Evolutionary conservation across 2,797 vertebrate species (phyloP).

Genomic region (Sebastes miniatus): DNA sequence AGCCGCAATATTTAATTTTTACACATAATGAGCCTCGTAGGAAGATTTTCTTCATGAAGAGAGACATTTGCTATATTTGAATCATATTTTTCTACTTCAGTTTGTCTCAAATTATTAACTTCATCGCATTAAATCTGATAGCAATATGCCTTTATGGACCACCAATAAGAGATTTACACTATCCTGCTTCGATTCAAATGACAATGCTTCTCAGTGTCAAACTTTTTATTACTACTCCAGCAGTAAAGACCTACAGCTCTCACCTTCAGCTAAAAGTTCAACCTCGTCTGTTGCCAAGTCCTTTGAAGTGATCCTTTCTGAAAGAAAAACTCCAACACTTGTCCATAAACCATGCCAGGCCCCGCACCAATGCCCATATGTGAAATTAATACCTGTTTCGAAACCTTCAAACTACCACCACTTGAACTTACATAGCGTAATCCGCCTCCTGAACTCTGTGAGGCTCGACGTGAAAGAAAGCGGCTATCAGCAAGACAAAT

Average conservation of each 20-base stretch:
- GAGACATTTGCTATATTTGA: neutral
- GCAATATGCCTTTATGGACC: neutral
- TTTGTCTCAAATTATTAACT: neutral
- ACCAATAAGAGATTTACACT: conserved; percentile 4
- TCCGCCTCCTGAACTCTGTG: conserved; percentile 1
- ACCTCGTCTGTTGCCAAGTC: conserved; percentile 47
- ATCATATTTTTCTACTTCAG: neutral
- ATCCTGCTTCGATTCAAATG: conserved; percentile 32
- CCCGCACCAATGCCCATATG: conserved; percentile 52
- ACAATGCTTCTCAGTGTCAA: conserved; percentile 36
- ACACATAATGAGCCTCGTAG: neutral
- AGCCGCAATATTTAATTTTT: neutral
- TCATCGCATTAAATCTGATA: neutral
- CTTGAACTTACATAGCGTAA: neutral
- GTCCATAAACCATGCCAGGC: conserved; percentile 64
- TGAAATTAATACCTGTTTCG: conserved; percentile 67
- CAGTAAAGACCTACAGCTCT: conserved; percentile 61
- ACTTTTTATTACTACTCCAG: conserved; percentile 47
- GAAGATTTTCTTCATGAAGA: neutral
- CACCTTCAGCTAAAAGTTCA: conserved; percentile 68
- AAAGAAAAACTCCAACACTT: conserved; percentile 65
- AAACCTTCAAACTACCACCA: conserved; percentile 32
- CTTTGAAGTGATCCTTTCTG: conserved; percentile 75
- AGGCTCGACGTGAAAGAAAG: conserved; percentile 20
- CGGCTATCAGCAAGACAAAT: conserved; percentile 47